Evolutionary conservation across 1,140 invertebrate genomes (phyloP).

Genomic region (Scylla paramamosain): DNA sequence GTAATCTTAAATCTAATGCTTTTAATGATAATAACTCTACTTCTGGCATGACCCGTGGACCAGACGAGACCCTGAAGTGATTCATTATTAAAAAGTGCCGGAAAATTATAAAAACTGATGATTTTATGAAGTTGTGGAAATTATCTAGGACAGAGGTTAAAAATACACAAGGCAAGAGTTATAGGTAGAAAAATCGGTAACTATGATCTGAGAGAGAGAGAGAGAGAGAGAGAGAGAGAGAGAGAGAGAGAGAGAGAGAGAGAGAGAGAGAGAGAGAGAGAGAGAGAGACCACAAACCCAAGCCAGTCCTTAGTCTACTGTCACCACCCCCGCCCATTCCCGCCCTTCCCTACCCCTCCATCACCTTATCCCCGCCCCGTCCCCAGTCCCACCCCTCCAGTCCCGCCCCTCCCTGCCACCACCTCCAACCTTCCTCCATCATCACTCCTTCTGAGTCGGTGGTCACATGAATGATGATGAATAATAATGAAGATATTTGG

Average conservation of each 20-base stretch:
- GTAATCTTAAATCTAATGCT: too few relatives aligned
- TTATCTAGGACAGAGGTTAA: too few relatives aligned
- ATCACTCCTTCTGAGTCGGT: slow-evolving; percentile 13
- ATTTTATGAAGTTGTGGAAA: too few relatives aligned
- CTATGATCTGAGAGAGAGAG: too few relatives aligned
- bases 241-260: neutral
- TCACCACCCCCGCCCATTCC: neutral
- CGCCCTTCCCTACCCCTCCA: too few relatives aligned
- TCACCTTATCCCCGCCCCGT: neutral
- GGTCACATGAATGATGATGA: slow-evolving; percentile 64
- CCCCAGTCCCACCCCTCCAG: neutral
- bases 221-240: neutral
- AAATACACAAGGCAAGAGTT: too few relatives aligned
- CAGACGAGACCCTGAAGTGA: too few relatives aligned
- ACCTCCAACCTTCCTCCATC: slow-evolving; percentile 5
- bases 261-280: neutral
- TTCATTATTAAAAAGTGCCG: too few relatives aligned
- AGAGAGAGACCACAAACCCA: neutral
- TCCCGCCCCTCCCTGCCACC: neutral
- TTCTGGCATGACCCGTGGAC: too few relatives aligned
- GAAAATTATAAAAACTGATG: too few relatives aligned
- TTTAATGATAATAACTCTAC: too few relatives aligned
- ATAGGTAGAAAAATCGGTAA: too few relatives aligned
- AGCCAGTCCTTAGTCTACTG: neutral
- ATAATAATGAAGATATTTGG: slow-evolving; percentile 62